Percentiles rank a stretch among this genome's conserved stretches.
Evolutionary conservation across 2,888 invertebrate species (phyloP).

Genomic region (Quadroppia sp.): DNA sequence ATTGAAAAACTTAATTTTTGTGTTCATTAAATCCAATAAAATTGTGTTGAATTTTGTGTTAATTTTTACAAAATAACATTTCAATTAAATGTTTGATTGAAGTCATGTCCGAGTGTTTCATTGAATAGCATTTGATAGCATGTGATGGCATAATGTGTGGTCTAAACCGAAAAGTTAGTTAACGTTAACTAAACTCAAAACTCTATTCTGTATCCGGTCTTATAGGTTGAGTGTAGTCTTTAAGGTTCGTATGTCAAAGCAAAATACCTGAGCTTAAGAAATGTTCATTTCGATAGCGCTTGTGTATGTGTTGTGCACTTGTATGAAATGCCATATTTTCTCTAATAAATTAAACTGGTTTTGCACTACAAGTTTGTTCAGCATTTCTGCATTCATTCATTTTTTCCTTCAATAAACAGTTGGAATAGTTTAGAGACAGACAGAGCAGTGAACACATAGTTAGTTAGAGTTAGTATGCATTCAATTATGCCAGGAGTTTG

Average conservation of each 20-base stretch:
- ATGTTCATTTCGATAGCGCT: slow-evolving; percentile 11
- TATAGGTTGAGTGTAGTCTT: neutral
- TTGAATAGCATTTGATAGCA: neutral
- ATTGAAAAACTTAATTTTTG: too few species aligned
- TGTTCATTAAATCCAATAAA: too few species aligned
- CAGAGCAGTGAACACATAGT: slow-evolving; percentile 8
- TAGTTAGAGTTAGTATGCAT: neutral
- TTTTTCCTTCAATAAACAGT: slow-evolving; percentile 34
- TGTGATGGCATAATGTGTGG: slow-evolving; percentile 21
- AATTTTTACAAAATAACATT: too few species aligned
- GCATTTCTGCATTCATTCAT: slow-evolving; percentile 36
- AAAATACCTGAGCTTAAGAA: slow-evolving; percentile 25
- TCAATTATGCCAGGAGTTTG: neutral
- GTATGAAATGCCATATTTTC: slow-evolving; percentile 31
- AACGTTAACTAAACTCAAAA: neutral
- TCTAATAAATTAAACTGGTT: slow-evolving; percentile 36
- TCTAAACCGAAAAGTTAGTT: slow-evolving; percentile 18
- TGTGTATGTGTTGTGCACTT: neutral
- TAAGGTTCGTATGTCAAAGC: slow-evolving; percentile 18
- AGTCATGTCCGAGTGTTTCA: neutral
- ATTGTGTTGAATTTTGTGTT: too few species aligned
- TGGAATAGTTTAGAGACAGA: slow-evolving; percentile 26
- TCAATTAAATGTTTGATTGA: neutral
- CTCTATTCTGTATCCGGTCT: slow-evolving; percentile 25
- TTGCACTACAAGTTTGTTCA: slow-evolving; percentile 36